phyloP scores from a whole-genome alignment of 2,797 vertebrate species.

The Pygocentrus nattereri region DNA sequence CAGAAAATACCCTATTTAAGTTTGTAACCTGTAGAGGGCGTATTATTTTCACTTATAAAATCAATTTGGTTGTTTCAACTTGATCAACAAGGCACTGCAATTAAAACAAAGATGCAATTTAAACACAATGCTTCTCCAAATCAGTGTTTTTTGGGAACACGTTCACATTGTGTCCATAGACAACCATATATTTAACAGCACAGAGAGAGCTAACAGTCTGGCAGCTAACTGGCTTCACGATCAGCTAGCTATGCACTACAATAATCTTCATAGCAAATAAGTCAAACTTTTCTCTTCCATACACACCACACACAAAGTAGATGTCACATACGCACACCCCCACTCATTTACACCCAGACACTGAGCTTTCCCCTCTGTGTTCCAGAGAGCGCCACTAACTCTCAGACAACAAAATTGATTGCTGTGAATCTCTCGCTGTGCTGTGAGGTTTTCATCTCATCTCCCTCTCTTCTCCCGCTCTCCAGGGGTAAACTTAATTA shows the following conservation, averaged over 20 bases:
- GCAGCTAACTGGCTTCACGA: no score
- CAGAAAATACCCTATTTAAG: no score
- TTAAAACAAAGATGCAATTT: no score
- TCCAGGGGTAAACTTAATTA: constrained; percentile 82
- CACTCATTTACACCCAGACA: constrained; percentile 21
- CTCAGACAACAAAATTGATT: constrained; percentile 74
- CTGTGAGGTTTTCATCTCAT: constrained; percentile 74
- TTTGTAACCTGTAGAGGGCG: no score
- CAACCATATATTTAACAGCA: not conserved
- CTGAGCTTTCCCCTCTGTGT: constrained; percentile 22
- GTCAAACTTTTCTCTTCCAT: not conserved
- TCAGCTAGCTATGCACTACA: not conserved
- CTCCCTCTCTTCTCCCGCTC: constrained; percentile 63
- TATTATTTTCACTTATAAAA: no score
- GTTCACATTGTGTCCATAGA: no score
- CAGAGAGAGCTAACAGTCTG: no score
- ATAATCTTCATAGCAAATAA: not conserved
- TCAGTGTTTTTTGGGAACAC: not conserved
- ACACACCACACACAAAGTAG: not conserved
- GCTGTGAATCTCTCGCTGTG: constrained; percentile 67
- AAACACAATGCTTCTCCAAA: no score
- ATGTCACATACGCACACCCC: not conserved
- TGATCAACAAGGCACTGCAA: no score
- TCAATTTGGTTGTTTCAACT: no score
- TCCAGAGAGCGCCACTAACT: constrained; percentile 47